A percentile compares a stretch with the other conserved stretches of the same genome.
Evolutionary conservation across 1,140 invertebrate species (phyloP).

Genomic region (Microplitis demolitor): DNA sequence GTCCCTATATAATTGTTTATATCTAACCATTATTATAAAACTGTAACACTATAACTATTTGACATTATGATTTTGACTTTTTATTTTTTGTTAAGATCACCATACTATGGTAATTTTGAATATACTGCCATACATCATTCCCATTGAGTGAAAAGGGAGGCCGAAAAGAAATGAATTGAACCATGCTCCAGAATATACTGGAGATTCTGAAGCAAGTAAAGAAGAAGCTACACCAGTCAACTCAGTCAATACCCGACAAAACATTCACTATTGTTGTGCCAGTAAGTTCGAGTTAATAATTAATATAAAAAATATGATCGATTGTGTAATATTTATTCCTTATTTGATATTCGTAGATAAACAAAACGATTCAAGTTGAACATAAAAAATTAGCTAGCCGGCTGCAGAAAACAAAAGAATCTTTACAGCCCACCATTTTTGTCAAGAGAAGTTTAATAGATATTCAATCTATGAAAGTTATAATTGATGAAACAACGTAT

Average conservation of each 20-base stretch:
- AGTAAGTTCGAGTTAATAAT: no score
- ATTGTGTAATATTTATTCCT: neutral
- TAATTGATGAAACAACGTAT: neutral
- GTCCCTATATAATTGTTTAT: neutral
- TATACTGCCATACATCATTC: neutral
- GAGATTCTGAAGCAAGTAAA: neutral
- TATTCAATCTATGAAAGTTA: neutral
- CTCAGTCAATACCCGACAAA: no score
- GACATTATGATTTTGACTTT: neutral
- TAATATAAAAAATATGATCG: no score
- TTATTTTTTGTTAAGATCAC: neutral
- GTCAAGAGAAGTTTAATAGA: neutral
- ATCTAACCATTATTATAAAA: neutral
- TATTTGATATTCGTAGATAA: neutral
- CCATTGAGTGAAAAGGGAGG: neutral
- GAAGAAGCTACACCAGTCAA: neutral
- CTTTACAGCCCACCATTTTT: neutral
- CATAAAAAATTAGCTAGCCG: neutral
- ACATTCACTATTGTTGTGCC: no score
- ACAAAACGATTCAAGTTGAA: neutral
- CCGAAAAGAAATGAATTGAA: neutral
- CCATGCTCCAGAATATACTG: neutral
- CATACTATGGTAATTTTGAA: neutral
- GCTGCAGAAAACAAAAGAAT: neutral
- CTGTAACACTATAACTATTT: neutral